Evolutionary conservation across 2,888 invertebrate species (phyloP).

Genomic region (Silvanus unidentatus): DNA sequence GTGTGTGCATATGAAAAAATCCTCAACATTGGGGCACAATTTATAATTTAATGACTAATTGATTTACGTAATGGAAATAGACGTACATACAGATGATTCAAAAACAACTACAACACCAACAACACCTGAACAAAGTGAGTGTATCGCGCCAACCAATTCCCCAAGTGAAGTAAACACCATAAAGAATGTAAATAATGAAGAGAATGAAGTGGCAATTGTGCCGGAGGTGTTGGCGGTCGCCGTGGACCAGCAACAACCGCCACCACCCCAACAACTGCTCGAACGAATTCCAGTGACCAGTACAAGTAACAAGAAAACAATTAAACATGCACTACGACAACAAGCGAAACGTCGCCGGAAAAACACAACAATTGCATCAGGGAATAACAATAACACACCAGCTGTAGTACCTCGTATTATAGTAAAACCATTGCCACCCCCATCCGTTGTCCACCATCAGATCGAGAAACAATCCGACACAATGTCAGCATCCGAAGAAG

Average conservation of each 20-base stretch:
- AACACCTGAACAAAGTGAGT: constrained; percentile 24
- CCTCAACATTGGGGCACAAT: no score
- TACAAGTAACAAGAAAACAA: constrained; percentile 57
- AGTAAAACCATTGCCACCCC: constrained; percentile 73
- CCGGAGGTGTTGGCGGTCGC: neutral
- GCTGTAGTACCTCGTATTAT: constrained; percentile 66
- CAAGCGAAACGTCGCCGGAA: constrained; percentile 74
- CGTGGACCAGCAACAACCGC: constrained; percentile 18
- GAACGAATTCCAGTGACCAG: constrained; percentile 21
- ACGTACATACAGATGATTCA: constrained; percentile 40
- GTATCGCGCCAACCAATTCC: constrained; percentile 26
- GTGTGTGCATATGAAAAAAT: neutral
- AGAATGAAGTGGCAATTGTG: constrained; percentile 25
- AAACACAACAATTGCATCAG: constrained; percentile 65
- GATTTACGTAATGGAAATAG: constrained; percentile 45
- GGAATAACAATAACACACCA: constrained; percentile 46
- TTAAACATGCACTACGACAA: constrained; percentile 70
- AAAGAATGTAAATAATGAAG: neutral
- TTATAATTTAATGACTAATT: constrained; percentile 19
- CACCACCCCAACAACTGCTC: constrained; percentile 15
- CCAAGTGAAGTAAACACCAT: no score
- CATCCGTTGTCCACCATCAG: constrained; percentile 45
- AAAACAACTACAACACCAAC: constrained; percentile 26
- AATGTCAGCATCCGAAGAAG: constrained; percentile 28
- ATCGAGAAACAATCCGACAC: constrained; percentile 40